Conservation (phyloP, 2,797 vertebrate genomes). For the Manis crassicaudata region DNA sequence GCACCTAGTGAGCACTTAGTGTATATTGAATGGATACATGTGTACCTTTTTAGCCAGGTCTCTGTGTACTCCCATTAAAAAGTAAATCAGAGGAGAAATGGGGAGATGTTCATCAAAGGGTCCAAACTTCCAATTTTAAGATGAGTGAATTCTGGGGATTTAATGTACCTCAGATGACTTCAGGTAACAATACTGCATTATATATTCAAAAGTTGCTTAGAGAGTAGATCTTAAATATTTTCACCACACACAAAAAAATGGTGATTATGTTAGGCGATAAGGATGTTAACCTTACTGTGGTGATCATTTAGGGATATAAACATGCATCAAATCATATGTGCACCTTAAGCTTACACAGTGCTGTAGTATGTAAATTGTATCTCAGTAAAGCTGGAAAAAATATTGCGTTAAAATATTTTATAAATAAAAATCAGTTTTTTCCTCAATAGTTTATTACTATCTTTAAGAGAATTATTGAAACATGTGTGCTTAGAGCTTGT, state of each 20-base stretch:
- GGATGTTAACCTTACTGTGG: constrained; percentile 15
- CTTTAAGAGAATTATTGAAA: constrained; percentile 50
- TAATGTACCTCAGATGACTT: not conserved
- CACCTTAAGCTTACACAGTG: not conserved
- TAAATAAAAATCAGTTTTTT: not conserved
- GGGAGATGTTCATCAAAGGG: not conserved
- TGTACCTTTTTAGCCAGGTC: constrained; percentile 2
- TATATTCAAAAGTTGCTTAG: not conserved
- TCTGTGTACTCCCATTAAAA: not conserved
- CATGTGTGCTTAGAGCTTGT: not conserved
- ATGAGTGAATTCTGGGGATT: constrained; percentile 6
- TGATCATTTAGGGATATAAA: not conserved
- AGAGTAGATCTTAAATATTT: constrained; percentile 5
- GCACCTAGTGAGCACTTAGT: not conserved
- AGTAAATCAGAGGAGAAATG: not conserved
- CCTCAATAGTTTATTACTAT: not conserved
- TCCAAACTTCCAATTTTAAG: not conserved
- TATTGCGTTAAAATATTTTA: not conserved
- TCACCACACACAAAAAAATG: not conserved
- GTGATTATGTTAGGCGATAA: constrained; percentile 2
- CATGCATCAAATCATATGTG: not conserved
- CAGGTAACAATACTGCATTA: not conserved
- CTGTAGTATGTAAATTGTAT: not conserved
- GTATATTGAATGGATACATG: not conserved
- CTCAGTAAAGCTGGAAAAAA: constrained; percentile 12